phyloP scores from a whole-genome alignment of 2,113 vertebrate species.

The Myotis davidii region DNA sequence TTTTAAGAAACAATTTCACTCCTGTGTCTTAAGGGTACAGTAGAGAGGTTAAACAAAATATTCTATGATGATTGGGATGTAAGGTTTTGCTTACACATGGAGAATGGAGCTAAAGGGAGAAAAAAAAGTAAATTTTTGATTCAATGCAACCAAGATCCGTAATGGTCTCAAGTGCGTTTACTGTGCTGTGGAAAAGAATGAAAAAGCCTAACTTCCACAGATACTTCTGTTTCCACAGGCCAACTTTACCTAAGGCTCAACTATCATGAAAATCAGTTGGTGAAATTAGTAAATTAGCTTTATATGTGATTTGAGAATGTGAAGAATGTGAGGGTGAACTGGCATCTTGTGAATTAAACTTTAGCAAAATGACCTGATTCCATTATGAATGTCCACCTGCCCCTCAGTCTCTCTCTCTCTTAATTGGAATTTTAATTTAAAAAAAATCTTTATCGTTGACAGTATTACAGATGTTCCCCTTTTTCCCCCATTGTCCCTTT shows the following conservation, averaged over 20 bases:
- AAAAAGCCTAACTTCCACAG: neutral
- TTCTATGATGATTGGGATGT: slow-evolving; percentile 9
- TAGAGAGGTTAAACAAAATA: neutral
- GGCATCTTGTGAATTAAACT: neutral
- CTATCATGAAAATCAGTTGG: neutral
- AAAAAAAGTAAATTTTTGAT: slow-evolving; percentile 31
- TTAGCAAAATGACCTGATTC: neutral
- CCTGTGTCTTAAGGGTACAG: neutral
- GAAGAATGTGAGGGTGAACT: neutral
- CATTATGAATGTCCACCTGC: neutral
- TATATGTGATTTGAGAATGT: neutral
- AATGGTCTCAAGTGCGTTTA: neutral
- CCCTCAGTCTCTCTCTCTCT: neutral
- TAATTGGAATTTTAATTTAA: too few species aligned
- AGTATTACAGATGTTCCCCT: too few species aligned
- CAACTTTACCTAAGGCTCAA: neutral
- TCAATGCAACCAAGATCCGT: neutral
- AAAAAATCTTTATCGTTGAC: too few species aligned
- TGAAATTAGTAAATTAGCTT: neutral
- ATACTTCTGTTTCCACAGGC: neutral
- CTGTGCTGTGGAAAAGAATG: neutral
- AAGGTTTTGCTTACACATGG: slow-evolving; percentile 6
- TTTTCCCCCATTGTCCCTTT: too few species aligned
- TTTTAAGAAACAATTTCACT: neutral
- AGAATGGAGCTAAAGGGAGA: neutral